Base-by-base conservation (phyloP, 2,888 invertebrate species). In the Heterodera filipjevi region DNA sequence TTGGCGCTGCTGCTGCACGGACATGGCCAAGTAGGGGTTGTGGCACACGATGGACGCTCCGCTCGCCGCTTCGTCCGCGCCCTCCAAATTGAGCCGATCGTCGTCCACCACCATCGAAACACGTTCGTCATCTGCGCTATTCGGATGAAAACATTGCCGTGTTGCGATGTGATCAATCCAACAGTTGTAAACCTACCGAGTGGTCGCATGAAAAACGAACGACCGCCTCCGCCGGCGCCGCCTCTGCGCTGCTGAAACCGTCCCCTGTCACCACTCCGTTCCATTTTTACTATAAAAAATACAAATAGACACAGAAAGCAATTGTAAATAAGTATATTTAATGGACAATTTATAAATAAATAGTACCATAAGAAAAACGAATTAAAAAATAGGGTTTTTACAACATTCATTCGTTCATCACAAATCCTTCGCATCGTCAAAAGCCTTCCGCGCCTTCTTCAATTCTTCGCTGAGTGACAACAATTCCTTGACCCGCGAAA, bases 401-500 rank as follows among this genome's bases (percentile, higher is more conserved):
- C n/a, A n/a, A n/a, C n/a, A 27, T 27, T 10, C 6, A 32, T 27
- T 27, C 59, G 12, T 27, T 12, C 59, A 27, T 59, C 59, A 59
- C 59, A 59, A 68, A 73, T 84, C 83, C 53, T 82, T 84, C 33
- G 82, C 83, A 30, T 96, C 98, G 91, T 99, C 99, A 91, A 99
- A 99, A 81, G 98, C 98, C 91, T 99, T 99, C 85, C 99, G 92
- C 22, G 99, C 99, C 91, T 96, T 95, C 91, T 98, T 96, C 73
- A 99, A 91, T 91, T 99, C 98, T 91, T 99, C 99, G 90, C 97
- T 99, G 97, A 99, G 89, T 87, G 87, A 85, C 19, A 89, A 82
- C 12, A 88, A 83, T 66, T 88, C 88, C 27, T 96, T 96, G 0
- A 99, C 97, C 86, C 99, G 92, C 2, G 97, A 96, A 91, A 95